Conservation (phyloP, 2,888 invertebrate species). For the Dasypogon diadema region DNA sequence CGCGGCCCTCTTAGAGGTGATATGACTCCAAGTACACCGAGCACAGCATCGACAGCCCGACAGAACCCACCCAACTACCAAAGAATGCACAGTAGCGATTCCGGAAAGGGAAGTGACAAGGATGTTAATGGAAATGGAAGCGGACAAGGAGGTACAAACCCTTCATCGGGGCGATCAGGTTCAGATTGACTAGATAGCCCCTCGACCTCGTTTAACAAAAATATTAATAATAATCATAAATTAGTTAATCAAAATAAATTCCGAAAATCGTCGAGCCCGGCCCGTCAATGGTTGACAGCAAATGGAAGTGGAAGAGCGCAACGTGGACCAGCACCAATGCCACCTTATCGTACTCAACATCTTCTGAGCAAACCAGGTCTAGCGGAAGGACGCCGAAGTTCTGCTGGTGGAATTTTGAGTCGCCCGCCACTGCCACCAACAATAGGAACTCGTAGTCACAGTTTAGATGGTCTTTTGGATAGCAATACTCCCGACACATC, state of each 20-base stretch:
- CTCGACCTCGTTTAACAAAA: conserved; percentile 64
- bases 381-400: conserved; percentile 62
- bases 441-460: conserved; percentile 71
- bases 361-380: conserved; percentile 58
- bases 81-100: conserved; percentile 89
- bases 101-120: conserved; percentile 80
- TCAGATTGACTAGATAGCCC: conserved; percentile 87
- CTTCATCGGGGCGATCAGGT: conserved; percentile 69
- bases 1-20: conserved; percentile 70
- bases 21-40: conserved; percentile 79
- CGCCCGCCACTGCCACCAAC: conserved; percentile 63
- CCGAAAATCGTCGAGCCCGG: conserved; percentile 77
- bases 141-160: conserved; percentile 70
- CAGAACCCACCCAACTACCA: conserved; percentile 80
- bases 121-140: conserved; percentile 70
- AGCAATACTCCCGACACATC: conserved; percentile 60
- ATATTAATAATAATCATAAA: conserved; percentile 65
- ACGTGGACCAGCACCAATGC: conserved; percentile 61
- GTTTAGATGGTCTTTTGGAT: conserved; percentile 75
- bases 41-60: conserved; percentile 75
- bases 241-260: conserved; percentile 72
- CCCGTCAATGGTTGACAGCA: conserved; percentile 68
- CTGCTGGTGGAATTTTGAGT: conserved; percentile 65
- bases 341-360: conserved; percentile 65
- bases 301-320: conserved; percentile 61